Evolutionary conservation across 1,140 invertebrate species (phyloP).

Genomic region (Pomacea maculata): DNA sequence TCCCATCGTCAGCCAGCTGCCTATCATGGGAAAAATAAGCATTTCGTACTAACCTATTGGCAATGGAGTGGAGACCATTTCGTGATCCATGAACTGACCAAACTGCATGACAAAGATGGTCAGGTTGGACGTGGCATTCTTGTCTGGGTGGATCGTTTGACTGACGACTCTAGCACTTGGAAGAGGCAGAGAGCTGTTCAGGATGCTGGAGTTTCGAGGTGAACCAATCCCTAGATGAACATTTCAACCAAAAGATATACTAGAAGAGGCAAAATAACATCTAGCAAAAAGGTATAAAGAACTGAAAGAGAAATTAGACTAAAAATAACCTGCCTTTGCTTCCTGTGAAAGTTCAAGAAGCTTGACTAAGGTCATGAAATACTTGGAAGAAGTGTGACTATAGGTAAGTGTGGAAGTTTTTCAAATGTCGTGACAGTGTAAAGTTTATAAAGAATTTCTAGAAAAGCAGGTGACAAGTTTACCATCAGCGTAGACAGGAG

Average conservation of each 20-base stretch:
- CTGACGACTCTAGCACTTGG: constrained; percentile 35
- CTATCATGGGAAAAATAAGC: not conserved
- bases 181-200: constrained; percentile 11
- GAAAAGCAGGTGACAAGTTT: constrained; percentile 48
- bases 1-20: not conserved
- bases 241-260: not conserved
- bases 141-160: constrained; percentile 18
- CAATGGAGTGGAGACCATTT: constrained; percentile 33
- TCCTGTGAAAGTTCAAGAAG: no score
- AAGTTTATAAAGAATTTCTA: not conserved
- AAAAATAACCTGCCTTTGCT: no score
- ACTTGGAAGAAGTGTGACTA: no score
- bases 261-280: no score
- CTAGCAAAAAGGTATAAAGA: no score
- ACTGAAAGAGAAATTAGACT: not conserved
- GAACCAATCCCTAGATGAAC: not conserved
- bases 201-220: constrained; percentile 8
- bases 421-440: not conserved
- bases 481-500: constrained; percentile 87
- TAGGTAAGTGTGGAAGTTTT: not conserved
- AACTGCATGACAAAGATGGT: constrained; percentile 37
- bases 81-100: constrained; percentile 49
- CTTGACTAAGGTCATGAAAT: no score
- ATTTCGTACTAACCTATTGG: constrained; percentile 25
- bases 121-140: not conserved